Evolutionary conservation across 2,797 vertebrate genomes (phyloP), one percentile per base, ranked within the genome.

Genomic region (Labeo calbasu): DNA sequence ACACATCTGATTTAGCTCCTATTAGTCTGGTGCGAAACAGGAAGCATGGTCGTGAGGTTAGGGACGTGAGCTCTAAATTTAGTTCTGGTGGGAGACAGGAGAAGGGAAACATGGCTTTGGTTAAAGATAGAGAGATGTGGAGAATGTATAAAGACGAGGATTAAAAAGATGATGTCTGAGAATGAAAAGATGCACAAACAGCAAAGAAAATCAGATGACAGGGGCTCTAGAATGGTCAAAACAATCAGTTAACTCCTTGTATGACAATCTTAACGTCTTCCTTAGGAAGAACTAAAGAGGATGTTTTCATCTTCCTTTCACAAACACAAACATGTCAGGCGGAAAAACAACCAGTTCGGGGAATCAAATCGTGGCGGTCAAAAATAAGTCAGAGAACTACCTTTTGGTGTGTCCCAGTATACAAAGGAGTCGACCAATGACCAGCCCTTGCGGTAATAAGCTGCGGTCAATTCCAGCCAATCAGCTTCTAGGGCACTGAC

Each of bases 391-490:
- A 11, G 8, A 70, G 12, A 40, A 28, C 51, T 89, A 99, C 98
- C 97, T 97, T 95, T 97, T 2, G 95, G 93, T 2, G 95, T 91
- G 90, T 99, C 98, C 98, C 98, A 99, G 93, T 96, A 96, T 28
- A 99, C 95, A 80, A 99, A 97, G 70, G 97, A 97, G 92, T 99
- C 98, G 50, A 97, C 94, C 91, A 99, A 91, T 12, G 97, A 96
- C 92, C 98, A 96, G 89, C 98, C 98, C 92, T 96, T 97, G 80
- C 97, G 96, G 80, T 98, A 98, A 91, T 99, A 98, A 85, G 96
- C 95, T 0, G 97, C 96, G 0, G 97, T 99, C 92, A 99, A 91
- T 91, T 99, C 97, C 84, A 99, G 93, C 98, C 98, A 99, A 86
- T 99, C 98, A 4, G 98, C 98, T 85, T 99, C 98, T 86, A 99